phyloP scores from a whole-genome alignment of 92 coral and sea anemone species.

The Phenganax stokvisi region DNA sequence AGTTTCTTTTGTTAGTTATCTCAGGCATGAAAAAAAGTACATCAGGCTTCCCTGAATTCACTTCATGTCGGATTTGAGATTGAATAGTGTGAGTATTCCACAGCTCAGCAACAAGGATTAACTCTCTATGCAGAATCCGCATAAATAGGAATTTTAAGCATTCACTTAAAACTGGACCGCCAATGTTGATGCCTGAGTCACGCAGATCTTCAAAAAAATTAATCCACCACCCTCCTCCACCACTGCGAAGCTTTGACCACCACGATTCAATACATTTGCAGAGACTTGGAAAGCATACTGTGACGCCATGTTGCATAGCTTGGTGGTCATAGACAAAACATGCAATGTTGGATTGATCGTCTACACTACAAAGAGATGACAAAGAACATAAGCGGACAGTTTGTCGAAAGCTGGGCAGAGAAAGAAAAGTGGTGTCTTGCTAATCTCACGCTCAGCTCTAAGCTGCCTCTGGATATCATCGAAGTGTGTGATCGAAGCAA shows the following conservation, averaged over 20 bases:
- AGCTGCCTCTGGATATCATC: too few species aligned
- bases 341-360: too few species aligned
- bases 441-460: too few species aligned
- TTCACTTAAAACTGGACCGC: constrained; percentile 36
- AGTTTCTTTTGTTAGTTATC: constrained; percentile 31
- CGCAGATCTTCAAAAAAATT: constrained; percentile 51
- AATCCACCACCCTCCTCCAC: constrained; percentile 56
- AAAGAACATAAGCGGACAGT: too few species aligned
- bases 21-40: constrained; percentile 49
- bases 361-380: too few species aligned
- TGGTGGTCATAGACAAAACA: too few species aligned
- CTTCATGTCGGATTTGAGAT: constrained; percentile 45
- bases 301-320: too few species aligned
- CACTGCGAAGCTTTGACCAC: constrained; percentile 51
- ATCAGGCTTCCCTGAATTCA: constrained; percentile 53
- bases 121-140: constrained; percentile 46
- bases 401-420: too few species aligned
- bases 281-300: too few species aligned
- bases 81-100: constrained; percentile 58
- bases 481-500: too few species aligned
- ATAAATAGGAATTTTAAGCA: constrained; percentile 51
- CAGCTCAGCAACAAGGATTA: constrained; percentile 49
- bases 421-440: too few species aligned
- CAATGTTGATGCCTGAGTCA: constrained; percentile 37
- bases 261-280: constrained; percentile 14